Evolutionary conservation across 2,888 invertebrate species (phyloP), one percentile per base, ranked within the genome.

Genomic region (Drosophila longiperda): DNA sequence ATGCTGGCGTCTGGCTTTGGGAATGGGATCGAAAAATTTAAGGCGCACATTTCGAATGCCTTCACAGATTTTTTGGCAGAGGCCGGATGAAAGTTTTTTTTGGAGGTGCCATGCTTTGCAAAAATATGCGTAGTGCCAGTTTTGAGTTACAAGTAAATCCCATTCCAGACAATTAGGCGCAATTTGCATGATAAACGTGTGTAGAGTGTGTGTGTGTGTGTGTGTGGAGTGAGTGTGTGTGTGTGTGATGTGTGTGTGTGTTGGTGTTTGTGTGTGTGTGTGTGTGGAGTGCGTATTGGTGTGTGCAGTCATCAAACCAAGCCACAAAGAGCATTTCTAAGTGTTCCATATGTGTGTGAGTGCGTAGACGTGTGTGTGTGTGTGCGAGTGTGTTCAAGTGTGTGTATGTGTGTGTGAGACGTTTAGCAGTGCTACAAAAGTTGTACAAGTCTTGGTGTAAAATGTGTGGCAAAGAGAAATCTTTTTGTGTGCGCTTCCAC

Each of bases 151-250:
- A 84, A 82, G 88, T 70, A 77, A 80, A 83, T 84, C 84, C 89
- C 89, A 76, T 90, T 90, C 89, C 89, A 89, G 85, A 83, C 87
- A 87, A 87, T 87, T 87, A 90, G 88, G 80, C 90, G 82, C 90
- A 90, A 87, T 87, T 87, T 87, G 82, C 87, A 87, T 89, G 87
- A 86, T 79, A 87, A 86, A 88, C 80, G 67, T 79, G 79, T 61
- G 71, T 66, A 77, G 80, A 66, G 72, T 33, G 23, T 23, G 59
- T 2, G 23, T 29, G 64, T 11, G 55, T 9, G 40, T 2, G 29
- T 12, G 52, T 4, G 33, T 1, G 29, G 29, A 6, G n/a, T 7
- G 26, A 2, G 32, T 23, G 32, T 4, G 62, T 34, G 12, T 34
- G 32, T 8, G 33, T 12, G 12, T 0, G 4, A 12, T 15, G 62